Base-by-base conservation (phyloP, 2,113 vertebrate genomes). In the Copsychus sechellarum region DNA sequence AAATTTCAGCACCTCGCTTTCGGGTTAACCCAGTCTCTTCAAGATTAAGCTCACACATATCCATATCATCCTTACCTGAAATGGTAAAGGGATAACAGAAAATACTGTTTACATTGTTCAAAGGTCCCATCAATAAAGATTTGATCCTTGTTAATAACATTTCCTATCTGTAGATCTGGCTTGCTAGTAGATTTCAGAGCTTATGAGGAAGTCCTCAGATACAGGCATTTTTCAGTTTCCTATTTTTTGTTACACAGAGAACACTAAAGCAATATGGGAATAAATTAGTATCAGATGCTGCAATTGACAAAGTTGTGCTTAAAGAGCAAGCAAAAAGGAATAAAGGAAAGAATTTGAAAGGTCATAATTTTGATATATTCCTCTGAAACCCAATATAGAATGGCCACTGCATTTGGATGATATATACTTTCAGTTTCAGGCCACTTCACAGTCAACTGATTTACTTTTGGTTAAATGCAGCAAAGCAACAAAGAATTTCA, bases 31-130 rank as follows among this genome's bases (percentile, higher is more conserved):
- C 99, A 29, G 99, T 99, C 97, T 99, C 99, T 91, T 99, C 99
- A 50, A 99, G 98, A 62, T 98, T 99, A 87, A 99, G 98, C 98
- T 99, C 99, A 12, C 99, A 99, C 99, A 99, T 99, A 98, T 99
- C 99, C 98, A 99, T 99, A 89, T 99, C 99, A 79, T 99, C 99
- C 91, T 99, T 99, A 29, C 99, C 99, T 99, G 96, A 40, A 96
- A 53, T 1, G 3, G 38, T 8, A 47, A 77, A 72, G 20, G 15
- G n/a, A 45, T n/a, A 42, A 58, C 81, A 76, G 14, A 67, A 69
- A 79, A 18, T 13, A 14, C 28, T 12, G 36, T 70, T 80, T 25
- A n/a, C 24, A 45, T 36, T 6, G 14, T 51, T 60, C 54, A 65
- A 62, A 72, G 12, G 45, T 33, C 2, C 8, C 38, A 43, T 40